A percentile compares a stretch with the other conserved stretches of the same genome.
Conservation (phyloP, 2,797 vertebrate species). For the Lepus oiostolus region DNA sequence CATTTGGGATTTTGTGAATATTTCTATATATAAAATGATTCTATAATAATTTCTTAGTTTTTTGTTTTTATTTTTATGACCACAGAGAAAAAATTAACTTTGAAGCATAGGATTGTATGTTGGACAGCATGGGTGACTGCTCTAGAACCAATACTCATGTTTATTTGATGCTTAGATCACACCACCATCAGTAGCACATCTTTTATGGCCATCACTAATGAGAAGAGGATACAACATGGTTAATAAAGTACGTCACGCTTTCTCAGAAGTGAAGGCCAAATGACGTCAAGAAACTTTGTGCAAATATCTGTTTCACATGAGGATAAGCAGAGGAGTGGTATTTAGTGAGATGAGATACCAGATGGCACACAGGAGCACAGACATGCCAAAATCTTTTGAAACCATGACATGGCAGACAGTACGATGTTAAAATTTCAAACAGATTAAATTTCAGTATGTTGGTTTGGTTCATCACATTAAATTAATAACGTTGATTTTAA, state of each 20-base stretch:
- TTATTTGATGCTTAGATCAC: background rate
- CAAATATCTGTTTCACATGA: background rate
- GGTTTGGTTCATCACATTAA: slow-evolving; percentile 26
- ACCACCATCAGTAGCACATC: background rate
- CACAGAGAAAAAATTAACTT: background rate
- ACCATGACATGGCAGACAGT: background rate
- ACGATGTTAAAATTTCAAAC: slow-evolving; percentile 27
- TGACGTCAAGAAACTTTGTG: background rate
- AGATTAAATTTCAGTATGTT: slow-evolving; percentile 29
- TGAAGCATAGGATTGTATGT: background rate
- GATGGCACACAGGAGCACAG: background rate
- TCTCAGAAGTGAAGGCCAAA: background rate
- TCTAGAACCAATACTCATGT: background rate
- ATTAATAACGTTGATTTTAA: slow-evolving; percentile 46
- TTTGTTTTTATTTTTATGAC: slow-evolving; percentile 37
- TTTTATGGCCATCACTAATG: background rate
- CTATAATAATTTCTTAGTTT: background rate
- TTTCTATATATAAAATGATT: background rate
- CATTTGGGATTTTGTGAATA: background rate
- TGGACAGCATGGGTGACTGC: background rate
- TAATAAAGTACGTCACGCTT: background rate
- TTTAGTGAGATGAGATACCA: background rate
- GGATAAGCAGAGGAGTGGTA: background rate
- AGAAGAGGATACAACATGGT: background rate
- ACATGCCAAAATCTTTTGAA: background rate